phyloP scores from a whole-genome alignment of 2,888 invertebrate genomes.

The Eupithecia pulchellata region DNA sequence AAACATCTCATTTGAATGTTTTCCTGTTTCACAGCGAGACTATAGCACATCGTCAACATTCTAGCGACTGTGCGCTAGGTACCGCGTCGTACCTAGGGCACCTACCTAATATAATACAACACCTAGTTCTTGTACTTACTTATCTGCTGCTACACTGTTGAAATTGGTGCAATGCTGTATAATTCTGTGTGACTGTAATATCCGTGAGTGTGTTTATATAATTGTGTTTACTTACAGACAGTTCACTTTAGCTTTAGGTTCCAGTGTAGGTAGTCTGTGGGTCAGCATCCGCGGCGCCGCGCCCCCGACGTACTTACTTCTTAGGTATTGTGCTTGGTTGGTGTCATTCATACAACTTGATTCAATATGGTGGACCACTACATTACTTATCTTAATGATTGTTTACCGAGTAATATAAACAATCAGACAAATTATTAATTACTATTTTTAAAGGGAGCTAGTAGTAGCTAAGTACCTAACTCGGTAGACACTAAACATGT shows the following conservation, averaged over 20 bases:
- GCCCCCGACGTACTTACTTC: too few species aligned
- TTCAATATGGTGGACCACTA: too few species aligned
- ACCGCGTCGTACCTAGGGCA: not conserved
- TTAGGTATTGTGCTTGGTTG: too few species aligned
- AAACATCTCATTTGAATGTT: conserved; percentile 82
- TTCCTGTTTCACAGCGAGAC: conserved; percentile 77
- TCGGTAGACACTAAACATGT: too few species aligned
- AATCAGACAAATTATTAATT: too few species aligned
- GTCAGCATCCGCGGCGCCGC: not conserved
- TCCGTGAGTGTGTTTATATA: conserved; percentile 34
- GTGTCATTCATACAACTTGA: too few species aligned
- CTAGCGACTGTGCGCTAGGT: conserved; percentile 51
- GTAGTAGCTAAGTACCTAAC: too few species aligned
- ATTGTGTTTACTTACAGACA: conserved; percentile 9
- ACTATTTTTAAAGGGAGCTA: too few species aligned
- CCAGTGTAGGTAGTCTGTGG: conserved; percentile 1
- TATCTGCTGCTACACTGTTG: conserved; percentile 74
- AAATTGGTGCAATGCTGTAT: conserved; percentile 80
- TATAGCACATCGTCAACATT: conserved; percentile 75
- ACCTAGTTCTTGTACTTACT: not conserved
- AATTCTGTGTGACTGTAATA: conserved; percentile 37
- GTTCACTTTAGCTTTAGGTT: conserved; percentile 31
- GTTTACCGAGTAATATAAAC: too few species aligned
- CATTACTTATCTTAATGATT: too few species aligned
- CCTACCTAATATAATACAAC: not conserved